phyloP scores from a whole-genome alignment of 2,797 vertebrate species.

The Acipenser ruthenus region DNA sequence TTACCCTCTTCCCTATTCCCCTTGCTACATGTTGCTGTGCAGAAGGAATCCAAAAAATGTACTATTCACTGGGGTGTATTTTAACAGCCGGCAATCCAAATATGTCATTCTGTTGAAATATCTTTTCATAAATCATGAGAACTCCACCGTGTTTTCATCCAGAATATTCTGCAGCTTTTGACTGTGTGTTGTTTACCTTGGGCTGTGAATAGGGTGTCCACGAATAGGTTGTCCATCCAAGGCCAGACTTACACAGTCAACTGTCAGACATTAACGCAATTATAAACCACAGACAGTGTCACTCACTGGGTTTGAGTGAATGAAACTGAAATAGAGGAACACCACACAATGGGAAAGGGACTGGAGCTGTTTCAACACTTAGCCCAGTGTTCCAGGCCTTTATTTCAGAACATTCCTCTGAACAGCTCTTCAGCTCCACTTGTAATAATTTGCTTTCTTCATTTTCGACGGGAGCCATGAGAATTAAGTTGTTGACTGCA shows the following conservation, averaged over 20 bases:
- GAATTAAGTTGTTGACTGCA: constrained; percentile 23
- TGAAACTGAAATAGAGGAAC: neutral
- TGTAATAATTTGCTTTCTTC: constrained; percentile 18
- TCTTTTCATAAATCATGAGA: neutral
- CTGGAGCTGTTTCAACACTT: neutral
- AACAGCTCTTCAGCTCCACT: constrained; percentile 1
- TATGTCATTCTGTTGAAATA: neutral
- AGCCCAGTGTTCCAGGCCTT: neutral
- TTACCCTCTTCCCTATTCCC: no score
- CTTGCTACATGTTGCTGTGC: no score
- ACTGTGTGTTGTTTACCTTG: neutral
- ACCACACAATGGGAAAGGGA: neutral
- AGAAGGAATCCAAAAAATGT: no score
- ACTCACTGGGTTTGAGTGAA: neutral
- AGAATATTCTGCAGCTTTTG: neutral
- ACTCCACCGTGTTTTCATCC: neutral
- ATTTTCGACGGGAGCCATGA: constrained; percentile 12
- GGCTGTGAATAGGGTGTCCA: no score
- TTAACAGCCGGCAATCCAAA: neutral
- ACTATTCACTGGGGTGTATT: no score
- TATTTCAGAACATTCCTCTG: neutral
- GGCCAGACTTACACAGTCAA: no score
- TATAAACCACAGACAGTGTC: no score
- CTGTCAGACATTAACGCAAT: no score
- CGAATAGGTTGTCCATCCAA: no score